These are phyloP conservation scores for Monopterus albus DNA, from an alignment of 2,113 vertebrate genomes.

Conservation along the genomic window DNA sequence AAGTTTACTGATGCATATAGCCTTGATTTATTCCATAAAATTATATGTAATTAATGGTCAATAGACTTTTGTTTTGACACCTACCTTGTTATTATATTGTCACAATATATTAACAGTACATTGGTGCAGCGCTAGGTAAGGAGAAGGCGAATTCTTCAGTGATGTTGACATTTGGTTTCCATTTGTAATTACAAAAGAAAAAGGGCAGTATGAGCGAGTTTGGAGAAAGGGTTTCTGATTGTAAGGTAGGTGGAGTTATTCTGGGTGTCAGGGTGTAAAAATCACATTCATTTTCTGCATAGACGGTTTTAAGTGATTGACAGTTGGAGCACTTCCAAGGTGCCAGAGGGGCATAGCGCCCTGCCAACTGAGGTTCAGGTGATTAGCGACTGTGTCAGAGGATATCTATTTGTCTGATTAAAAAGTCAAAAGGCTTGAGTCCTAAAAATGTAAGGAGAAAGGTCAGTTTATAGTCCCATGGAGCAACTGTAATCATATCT, in stretches of 20 bases:
- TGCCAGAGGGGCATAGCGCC: neutral
- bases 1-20: constrained; percentile 44
- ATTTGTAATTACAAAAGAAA: constrained; percentile 32
- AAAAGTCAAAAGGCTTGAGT: neutral
- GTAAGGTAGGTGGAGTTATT: neutral
- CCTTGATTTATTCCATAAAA: constrained; percentile 46
- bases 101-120: constrained; percentile 47
- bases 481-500: neutral
- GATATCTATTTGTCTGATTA: neutral
- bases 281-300: constrained; percentile 2
- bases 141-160: neutral
- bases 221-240: neutral
- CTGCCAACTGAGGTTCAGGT: neutral
- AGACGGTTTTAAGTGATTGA: neutral
- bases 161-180: constrained; percentile 44
- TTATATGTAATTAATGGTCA: constrained; percentile 52
- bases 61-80: constrained; percentile 34
- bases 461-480: neutral
- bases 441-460: neutral
- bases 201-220: constrained; percentile 2
- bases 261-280: constrained; percentile 5
- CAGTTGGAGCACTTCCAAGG: neutral
- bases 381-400: neutral
- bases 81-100: constrained; percentile 57
- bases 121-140: constrained; percentile 9